Base-by-base conservation (phyloP, 35 echinoderm and acorn worm species). In the Apostichopus parvimensis region DNA sequence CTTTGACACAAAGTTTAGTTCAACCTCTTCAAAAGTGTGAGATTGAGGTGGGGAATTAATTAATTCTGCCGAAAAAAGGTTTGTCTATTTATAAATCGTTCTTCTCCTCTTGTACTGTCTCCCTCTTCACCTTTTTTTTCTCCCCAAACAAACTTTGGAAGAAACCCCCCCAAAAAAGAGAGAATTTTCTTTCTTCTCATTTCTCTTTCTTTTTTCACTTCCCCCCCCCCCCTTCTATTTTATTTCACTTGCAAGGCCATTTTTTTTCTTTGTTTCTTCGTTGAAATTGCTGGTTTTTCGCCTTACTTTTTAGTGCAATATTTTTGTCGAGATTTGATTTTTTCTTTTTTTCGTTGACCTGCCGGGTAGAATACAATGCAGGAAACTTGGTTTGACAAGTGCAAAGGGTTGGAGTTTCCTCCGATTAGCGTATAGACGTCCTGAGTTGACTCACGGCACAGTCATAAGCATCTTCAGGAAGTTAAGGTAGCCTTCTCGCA, bases 321-420 rank as follows among this genome's bases (percentile, higher is more conserved):
- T 80, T 13, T 13, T 80, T 80, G 81, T 84, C 54, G 61, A 68
- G n/a, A 82, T 82, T 57, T 24, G 8, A 68, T 61, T 72, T 88
- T 88, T 72, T 12, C 20, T 12, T 72, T 72, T 65, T 88, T 73
- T 66, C 25, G 18, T 34, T 72, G 86, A 88, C 61, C 86, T 88
- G 86, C 58, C 86, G 64, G 86, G 86, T 73, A 73, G 72, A 88
- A 73, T 68, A 23, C 86, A 71, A 88, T 88, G 86, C 86, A 88
- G 86, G 86, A 88, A 88, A 88, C 68, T 34, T 45, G 8, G 20
- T 73, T 1, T 88, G 86, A 88, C 86, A 88, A 72, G 86, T 72
- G 86, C 86, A 88, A 73, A 73, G 86, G 86, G 61, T 88, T 88
- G 5, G 57, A 88, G 86, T 88, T 88, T 88, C 86, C 86, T 88